Conservation (phyloP, 2,797 vertebrate species). For the Petrocephalus schoutedeni region DNA sequence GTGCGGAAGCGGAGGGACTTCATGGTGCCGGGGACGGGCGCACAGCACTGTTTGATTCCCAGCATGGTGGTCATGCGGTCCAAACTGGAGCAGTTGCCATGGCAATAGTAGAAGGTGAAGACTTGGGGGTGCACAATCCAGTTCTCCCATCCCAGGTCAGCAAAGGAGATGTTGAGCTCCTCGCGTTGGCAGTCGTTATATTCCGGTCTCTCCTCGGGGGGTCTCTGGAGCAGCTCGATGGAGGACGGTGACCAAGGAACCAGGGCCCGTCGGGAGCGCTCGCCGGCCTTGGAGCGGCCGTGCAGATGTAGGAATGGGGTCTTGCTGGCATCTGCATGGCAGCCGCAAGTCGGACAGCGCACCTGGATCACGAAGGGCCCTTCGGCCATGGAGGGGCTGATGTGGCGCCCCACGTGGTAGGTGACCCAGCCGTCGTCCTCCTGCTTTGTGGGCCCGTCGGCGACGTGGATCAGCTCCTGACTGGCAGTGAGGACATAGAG, state of each 20-base stretch:
- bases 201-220: constrained; percentile 52
- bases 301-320: constrained; percentile 75
- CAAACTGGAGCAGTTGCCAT: constrained; percentile 71
- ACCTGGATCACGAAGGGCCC: constrained; percentile 71
- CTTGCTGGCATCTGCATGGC: constrained; percentile 57
- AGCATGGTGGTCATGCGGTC: constrained; percentile 55
- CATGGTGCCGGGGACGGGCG: constrained; percentile 78
- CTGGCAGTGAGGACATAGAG: constrained; percentile 50
- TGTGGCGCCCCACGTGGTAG: constrained; percentile 53
- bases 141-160: constrained; percentile 86
- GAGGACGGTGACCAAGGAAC: constrained; percentile 73
- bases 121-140: constrained; percentile 85
- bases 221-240: constrained; percentile 69
- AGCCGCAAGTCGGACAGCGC: constrained; percentile 67
- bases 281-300: constrained; percentile 37
- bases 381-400: constrained; percentile 51
- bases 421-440: constrained; percentile 67
- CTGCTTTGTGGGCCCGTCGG: constrained; percentile 35
- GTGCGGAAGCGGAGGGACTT: constrained; percentile 76
- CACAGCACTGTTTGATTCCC: constrained; percentile 78
- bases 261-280: constrained; percentile 58
- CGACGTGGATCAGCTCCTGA: constrained; percentile 48
- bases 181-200: constrained; percentile 68
- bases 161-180: constrained; percentile 78
- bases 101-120: constrained; percentile 84